Base-by-base conservation (phyloP, 2,888 invertebrate genomes). In the Troilus luridus region DNA sequence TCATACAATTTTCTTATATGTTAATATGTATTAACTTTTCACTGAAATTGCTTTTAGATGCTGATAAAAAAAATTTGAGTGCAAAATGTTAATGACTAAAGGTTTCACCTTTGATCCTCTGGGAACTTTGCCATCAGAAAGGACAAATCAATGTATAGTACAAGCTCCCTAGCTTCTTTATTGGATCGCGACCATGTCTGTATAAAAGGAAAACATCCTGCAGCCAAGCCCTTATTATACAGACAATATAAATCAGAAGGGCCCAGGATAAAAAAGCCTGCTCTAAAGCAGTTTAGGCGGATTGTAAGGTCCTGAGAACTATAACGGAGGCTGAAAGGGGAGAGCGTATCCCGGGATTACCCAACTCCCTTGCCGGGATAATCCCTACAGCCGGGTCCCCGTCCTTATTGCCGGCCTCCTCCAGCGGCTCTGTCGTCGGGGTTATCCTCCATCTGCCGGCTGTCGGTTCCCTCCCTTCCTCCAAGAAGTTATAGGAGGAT, bases 241-340 rank as follows among this genome's bases (percentile, higher is more conserved):
- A 77, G 85, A 58, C 85, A 56, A 85, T 85, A 85, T 85, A 85
- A 85, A 85, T 85, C 85, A 85, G 85, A n/a, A 77, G 27, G 72
- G 72, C 41, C 24, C 21, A 10, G 85, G 56, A 58, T 85, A 58
- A 56, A 58, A 54, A 58, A 58, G 85, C 0, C 85, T n/a, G 10
- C 56, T 54, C 10, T 12, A 85, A 58, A 85, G 85, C n/a, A 85
- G 85, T 85, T 85, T 85, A 85, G 85, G n/a, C 56, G 85, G 85
- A 85, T 85, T 85, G 85, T 85, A 56, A 58, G 85, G 85, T 85
- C 85, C 85, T 58, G 56, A n/a, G 85, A 85, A 54, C 85, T 58
- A 85, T 85, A 85, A 58, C 54, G 56, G 85, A 85, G 85, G 85
- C n/a, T 58, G 85, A 85, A 85, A 58, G 85, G 85, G 21, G 56